Evolutionary conservation across 2,888 invertebrate genomes (phyloP), one percentile per base, ranked within the genome.

Genomic region (Drosophila testacea): DNA sequence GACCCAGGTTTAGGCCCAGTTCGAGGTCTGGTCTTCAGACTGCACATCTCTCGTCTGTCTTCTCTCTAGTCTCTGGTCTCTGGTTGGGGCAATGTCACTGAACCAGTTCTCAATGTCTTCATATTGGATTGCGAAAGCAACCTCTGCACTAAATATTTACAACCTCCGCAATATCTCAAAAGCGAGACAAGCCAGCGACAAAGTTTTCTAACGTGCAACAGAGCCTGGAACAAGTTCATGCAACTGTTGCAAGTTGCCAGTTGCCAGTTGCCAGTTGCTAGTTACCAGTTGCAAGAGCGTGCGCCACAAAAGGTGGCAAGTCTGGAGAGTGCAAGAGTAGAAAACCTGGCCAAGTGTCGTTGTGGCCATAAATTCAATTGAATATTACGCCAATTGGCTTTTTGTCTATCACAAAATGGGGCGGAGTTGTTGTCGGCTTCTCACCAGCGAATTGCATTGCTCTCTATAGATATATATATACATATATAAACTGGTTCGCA

Each of bases 91-190:
- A 90, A 90, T 90, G 88, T 88, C 83, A 86, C 82, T 86, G 90
- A 89, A 89, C 89, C 89, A 90, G 89, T 89, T 90, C 83, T 86
- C 89, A 90, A 89, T 90, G 89, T 88, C 88, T 90, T 89, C 78
- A 85, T 89, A 82, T 77, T 69, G 79, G 73, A 75, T 76, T 88
- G 83, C 76, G 76, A 65, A 57, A 69, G 65, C 81, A 89, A 87
- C 88, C 85, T 87, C 89, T 89, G 89, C 88, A 86, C 89, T 86
- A 88, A 88, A 87, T 87, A 87, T 87, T 88, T 88, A 77, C 83
- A 90, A 79, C 90, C 90, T 89, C 89, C 90, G 82, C 83, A 89
- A 81, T 86, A 89, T 89, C 85, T 89, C 89, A 89, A 83, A 86
- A 73, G 83, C 66, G 63, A 54, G 66, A 69, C 79, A 69, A 65